Conservation (phyloP, 2,888 invertebrate species). For the Antheraea assamensis region DNA sequence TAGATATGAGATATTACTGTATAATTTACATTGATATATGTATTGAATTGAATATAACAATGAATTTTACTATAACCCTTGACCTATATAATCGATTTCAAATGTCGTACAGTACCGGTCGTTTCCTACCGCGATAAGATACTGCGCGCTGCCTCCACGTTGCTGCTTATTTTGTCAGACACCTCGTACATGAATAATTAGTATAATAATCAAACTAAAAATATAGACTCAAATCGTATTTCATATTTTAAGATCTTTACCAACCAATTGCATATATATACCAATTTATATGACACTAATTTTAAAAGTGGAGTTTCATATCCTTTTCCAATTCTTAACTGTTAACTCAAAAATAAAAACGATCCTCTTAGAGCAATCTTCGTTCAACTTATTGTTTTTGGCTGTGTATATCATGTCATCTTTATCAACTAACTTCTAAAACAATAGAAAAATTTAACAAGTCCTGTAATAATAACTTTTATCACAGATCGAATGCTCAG, state of each 20-base stretch:
- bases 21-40: background rate
- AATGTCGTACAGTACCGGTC: background rate
- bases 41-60: background rate
- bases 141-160: background rate
- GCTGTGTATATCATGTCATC: no score
- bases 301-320: no score
- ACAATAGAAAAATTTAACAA: no score
- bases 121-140: background rate
- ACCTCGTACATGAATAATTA: background rate
- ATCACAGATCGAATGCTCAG: slow-evolving; percentile 54
- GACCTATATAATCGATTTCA: background rate
- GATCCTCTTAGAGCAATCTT: no score
- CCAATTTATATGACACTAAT: no score
- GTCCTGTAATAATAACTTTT: background rate
- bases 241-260: no score
- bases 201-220: no score
- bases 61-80: background rate
- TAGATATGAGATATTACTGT: background rate
- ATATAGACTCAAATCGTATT: background rate
- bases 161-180: background rate
- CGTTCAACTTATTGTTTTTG: no score
- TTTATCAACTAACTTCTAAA: background rate
- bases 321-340: no score
- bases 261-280: no score
- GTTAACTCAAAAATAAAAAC: no score